Percentiles rank a stretch among this genome's conserved stretches.
Evolutionary conservation across 2,113 vertebrate genomes (phyloP).

Genomic region (Mormyrus iriodes): DNA sequence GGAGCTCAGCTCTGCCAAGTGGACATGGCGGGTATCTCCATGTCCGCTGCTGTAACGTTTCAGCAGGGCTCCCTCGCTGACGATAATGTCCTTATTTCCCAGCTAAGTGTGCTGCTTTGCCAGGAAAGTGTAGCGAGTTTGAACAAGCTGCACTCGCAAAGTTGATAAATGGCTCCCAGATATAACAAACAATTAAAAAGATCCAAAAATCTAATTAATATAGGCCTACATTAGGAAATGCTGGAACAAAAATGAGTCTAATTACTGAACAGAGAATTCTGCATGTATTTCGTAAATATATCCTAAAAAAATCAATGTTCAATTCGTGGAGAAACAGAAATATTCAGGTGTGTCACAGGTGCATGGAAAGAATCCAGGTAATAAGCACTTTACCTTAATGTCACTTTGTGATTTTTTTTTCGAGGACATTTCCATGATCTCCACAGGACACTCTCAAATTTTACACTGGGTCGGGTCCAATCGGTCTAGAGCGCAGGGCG

Average conservation of each 20-base stretch:
- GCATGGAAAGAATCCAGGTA: neutral
- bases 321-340: neutral
- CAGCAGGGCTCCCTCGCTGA: neutral
- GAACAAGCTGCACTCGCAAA: neutral
- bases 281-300: neutral
- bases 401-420: neutral
- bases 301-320: neutral
- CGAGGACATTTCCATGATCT: neutral
- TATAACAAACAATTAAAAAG: neutral
- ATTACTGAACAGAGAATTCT: neutral
- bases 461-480: neutral
- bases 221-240: neutral
- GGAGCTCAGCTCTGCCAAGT: constrained; percentile 18
- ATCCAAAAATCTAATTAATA: neutral
- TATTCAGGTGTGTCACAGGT: no score
- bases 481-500: neutral
- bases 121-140: neutral
- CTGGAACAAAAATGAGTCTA: no score
- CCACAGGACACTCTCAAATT: neutral
- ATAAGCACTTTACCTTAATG: neutral
- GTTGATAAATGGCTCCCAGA: neutral
- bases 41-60: neutral
- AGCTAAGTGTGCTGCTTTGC: neutral
- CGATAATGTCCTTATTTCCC: constrained; percentile 10
- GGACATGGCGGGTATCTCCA: constrained; percentile 18